phyloP scores from a whole-genome alignment of 2,888 invertebrate species.

The Meandrusa payeni region DNA sequence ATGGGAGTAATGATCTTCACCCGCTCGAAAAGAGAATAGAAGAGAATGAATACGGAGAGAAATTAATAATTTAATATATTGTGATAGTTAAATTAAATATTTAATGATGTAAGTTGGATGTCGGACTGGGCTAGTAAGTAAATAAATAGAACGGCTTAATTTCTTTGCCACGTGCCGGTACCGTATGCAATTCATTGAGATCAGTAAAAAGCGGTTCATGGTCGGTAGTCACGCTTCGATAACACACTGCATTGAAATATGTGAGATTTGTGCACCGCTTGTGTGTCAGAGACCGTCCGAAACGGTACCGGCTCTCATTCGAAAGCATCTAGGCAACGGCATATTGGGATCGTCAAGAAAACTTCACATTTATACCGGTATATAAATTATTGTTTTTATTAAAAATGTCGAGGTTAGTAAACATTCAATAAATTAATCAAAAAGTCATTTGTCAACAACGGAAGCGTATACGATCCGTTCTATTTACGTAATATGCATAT shows the following conservation, averaged over 20 bases:
- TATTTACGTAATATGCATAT: constrained; percentile 78
- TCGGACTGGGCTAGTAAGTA: no score
- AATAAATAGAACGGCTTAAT: no score
- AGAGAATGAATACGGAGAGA: no score
- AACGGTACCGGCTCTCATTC: constrained; percentile 36
- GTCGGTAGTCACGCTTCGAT: constrained; percentile 4
- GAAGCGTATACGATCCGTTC: constrained; percentile 52
- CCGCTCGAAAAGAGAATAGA: no score
- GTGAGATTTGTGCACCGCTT: constrained; percentile 21
- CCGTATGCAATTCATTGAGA: no score
- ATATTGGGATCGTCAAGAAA: constrained; percentile 39
- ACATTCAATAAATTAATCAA: constrained; percentile 73
- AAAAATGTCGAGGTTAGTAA: constrained; percentile 70
- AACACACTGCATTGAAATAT: constrained; percentile 8
- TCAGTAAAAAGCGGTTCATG: constrained; percentile 1
- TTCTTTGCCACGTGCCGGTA: no score
- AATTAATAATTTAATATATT: no score
- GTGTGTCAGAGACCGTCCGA: constrained; percentile 31
- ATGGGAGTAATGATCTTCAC: no score
- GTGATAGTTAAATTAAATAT: no score
- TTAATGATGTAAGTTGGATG: no score
- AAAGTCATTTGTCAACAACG: constrained; percentile 72
- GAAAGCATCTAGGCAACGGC: constrained; percentile 19
- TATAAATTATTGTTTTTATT: constrained; percentile 72
- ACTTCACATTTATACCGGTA: constrained; percentile 70